These are phyloP conservation scores for Elgaria multicarinata DNA, from an alignment of 2,113 vertebrate genomes.

Conservation along the genomic window DNA sequence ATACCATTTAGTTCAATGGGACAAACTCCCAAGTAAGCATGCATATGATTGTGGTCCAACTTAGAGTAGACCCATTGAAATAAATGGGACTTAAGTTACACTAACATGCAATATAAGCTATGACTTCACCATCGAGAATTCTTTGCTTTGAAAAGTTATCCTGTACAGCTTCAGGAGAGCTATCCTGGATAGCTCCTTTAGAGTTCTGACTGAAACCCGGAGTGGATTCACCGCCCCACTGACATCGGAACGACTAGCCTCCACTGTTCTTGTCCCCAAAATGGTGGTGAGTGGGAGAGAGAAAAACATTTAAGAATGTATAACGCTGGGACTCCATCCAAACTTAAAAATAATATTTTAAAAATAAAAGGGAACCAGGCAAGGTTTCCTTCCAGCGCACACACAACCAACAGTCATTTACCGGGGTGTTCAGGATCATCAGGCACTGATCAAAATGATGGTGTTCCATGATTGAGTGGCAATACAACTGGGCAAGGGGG, in stretches of 20 bases:
- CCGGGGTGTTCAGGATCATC: conserved; percentile 97
- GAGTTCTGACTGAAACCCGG: too few relatives aligned
- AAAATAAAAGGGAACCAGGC: conserved; percentile 64
- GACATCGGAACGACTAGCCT: too few relatives aligned
- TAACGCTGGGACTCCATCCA: conserved; percentile 68
- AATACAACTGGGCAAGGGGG: conserved; percentile 95
- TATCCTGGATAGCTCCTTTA: too few relatives aligned
- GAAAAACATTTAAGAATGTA: conserved; percentile 65
- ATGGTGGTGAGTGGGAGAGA: conserved; percentile 49
- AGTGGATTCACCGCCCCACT: too few relatives aligned
- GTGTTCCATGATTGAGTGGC: conserved; percentile 98
- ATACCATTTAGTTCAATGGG: too few relatives aligned
- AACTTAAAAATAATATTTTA: too few relatives aligned
- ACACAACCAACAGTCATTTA: conserved; percentile 73
- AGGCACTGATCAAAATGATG: conserved; percentile 99
- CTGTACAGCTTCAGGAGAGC: too few relatives aligned
- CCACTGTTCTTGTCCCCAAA: conserved; percentile 79
- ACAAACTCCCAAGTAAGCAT: too few relatives aligned
- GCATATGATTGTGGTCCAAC: too few relatives aligned
- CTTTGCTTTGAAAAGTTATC: background rate
- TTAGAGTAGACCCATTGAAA: too few relatives aligned
- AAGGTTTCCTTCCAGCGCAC: conserved; percentile 46
- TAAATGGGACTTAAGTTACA: too few relatives aligned
- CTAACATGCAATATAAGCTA: too few relatives aligned
- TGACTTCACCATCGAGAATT: background rate